A percentile compares a stretch with the other conserved stretches of the same genome.
phyloP scores from a whole-genome alignment of 2,113 vertebrate genomes.

The Cyanocitta stelleri region DNA sequence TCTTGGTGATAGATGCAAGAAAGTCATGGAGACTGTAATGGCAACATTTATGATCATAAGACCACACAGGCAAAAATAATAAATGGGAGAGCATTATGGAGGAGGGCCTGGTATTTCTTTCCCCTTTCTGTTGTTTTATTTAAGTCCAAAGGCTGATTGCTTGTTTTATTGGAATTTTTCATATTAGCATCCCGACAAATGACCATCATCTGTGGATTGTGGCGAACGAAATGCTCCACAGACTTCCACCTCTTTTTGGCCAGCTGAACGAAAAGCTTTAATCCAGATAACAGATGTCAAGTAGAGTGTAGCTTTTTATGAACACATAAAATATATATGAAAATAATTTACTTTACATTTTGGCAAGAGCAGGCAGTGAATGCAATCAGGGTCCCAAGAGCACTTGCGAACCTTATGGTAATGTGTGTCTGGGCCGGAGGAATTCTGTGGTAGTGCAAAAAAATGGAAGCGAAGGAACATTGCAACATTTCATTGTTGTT shows the following conservation, averaged over 20 bases:
- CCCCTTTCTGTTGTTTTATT: neutral
- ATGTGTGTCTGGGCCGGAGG: neutral
- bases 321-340: neutral
- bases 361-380: neutral
- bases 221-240: neutral
- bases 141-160: neutral
- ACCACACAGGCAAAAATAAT: neutral
- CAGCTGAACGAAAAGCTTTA: neutral
- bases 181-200: neutral
- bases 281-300: conserved; percentile 31
- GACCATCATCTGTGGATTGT: neutral
- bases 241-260: neutral
- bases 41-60: neutral
- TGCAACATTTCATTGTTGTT: neutral
- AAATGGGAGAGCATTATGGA: neutral
- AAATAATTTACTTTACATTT: neutral
- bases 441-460: neutral
- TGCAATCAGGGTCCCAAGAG: neutral
- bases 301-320: neutral
- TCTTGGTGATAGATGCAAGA: neutral
- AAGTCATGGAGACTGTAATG: neutral
- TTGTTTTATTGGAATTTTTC: neutral
- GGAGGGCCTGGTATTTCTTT: neutral
- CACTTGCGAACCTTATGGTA: neutral
- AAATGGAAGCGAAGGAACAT: neutral